These are phyloP conservation scores for Harpagoxenus sublaevis DNA, from an alignment of 2,888 invertebrate genomes.

Conservation along the genomic window DNA sequence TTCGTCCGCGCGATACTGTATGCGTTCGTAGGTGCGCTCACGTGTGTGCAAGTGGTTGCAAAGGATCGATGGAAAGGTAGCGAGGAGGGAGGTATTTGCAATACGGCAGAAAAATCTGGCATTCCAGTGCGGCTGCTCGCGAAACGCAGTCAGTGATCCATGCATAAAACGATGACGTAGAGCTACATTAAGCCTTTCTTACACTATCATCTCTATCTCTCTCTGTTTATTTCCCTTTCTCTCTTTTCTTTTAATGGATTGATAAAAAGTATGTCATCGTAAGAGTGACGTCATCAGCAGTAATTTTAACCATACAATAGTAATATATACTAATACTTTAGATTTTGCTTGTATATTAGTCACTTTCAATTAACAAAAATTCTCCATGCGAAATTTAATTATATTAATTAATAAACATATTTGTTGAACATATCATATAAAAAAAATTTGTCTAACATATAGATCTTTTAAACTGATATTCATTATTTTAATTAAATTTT, in stretches of 20 bases:
- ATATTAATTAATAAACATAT: neutral
- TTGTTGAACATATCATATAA: neutral
- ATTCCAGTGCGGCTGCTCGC: constrained; percentile 73
- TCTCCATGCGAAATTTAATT: neutral
- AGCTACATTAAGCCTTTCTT: constrained; percentile 55
- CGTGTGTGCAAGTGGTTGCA: constrained; percentile 61
- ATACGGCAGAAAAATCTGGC: constrained; percentile 69
- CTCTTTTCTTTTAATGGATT: neutral
- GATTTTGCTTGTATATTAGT: neutral
- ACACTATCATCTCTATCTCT: neutral
- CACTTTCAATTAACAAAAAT: neutral
- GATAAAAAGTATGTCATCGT: neutral
- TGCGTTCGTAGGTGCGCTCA: neutral
- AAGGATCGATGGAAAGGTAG: constrained; percentile 60
- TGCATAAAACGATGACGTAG: constrained; percentile 63
- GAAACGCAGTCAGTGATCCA: constrained; percentile 75
- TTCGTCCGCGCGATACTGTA: constrained; percentile 28
- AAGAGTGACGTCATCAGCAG: neutral
- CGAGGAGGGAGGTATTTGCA: constrained; percentile 64
- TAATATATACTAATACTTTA: neutral
- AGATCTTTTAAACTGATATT: neutral
- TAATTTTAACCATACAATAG: neutral
- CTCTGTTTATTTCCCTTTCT: neutral
- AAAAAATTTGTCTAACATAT: neutral
- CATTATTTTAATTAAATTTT: neutral